A percentile compares a stretch with the other conserved stretches of the same genome.
These are phyloP conservation scores for Melanerpes aurifrons DNA, from an alignment of 2,113 vertebrate species.

Conservation along the genomic window DNA sequence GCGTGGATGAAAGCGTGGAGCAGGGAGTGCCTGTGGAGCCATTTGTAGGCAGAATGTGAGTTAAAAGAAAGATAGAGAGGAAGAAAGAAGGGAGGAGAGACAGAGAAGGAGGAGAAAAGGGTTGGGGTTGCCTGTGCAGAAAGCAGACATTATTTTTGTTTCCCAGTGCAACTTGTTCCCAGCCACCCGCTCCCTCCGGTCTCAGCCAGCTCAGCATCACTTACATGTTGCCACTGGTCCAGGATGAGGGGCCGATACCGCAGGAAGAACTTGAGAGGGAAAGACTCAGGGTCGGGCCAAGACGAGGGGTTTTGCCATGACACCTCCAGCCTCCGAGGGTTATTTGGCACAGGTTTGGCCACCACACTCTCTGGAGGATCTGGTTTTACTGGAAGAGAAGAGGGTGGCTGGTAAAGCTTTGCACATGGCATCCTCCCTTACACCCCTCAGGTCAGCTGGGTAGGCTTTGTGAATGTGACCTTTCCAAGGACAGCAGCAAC, in stretches of 20 bases:
- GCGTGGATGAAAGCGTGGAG: not conserved
- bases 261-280: constrained; percentile 96
- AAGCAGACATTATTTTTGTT: not conserved
- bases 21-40: not conserved
- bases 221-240: constrained; percentile 97
- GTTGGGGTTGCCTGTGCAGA: not conserved
- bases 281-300: constrained; percentile 93
- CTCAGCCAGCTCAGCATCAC: constrained; percentile 32
- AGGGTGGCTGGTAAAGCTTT: not conserved
- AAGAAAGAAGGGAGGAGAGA: not conserved
- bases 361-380: constrained; percentile 94
- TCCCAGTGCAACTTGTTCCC: not conserved
- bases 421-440: not conserved
- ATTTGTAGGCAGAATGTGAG: not conserved
- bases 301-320: constrained; percentile 92
- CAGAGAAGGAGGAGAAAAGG: not conserved
- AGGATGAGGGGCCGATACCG: constrained; percentile 94
- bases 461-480: not conserved
- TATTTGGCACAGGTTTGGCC: constrained; percentile 87
- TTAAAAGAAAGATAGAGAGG: not conserved
- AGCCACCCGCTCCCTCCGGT: rapidly evolving
- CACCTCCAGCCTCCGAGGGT: constrained; percentile 88
- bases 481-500: not conserved
- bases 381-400: constrained; percentile 86
- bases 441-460: not conserved